A percentile compares a stretch with the other conserved stretches of the same genome.
Evolutionary conservation across 2,797 vertebrate species (phyloP).

Genomic region (Vultur gryphus): DNA sequence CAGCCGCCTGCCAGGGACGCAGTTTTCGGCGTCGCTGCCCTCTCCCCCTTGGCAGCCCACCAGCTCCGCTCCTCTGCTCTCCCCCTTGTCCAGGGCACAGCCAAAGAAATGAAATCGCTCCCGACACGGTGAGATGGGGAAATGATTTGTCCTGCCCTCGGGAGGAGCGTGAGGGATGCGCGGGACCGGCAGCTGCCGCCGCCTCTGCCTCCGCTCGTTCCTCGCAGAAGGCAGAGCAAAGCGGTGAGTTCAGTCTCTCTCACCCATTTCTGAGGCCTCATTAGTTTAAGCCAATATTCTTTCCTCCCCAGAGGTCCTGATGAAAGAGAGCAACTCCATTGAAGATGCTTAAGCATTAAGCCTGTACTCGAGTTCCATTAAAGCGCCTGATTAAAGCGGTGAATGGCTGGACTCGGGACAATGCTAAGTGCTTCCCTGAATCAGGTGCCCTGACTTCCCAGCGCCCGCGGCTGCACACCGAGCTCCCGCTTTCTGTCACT

Average conservation of each 20-base stretch:
- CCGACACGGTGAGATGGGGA: neutral
- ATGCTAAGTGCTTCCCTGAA: neutral
- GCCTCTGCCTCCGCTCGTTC: accelerated
- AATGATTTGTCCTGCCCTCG: neutral
- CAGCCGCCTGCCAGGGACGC: neutral
- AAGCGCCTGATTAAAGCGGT: neutral
- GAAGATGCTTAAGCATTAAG: neutral
- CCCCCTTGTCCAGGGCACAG: neutral
- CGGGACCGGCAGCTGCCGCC: neutral
- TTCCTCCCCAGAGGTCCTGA: neutral
- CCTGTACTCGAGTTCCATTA: neutral
- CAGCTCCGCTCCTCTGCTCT: neutral
- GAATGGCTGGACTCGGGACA: neutral
- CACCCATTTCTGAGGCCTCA: neutral
- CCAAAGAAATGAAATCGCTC: neutral
- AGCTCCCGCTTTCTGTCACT: neutral
- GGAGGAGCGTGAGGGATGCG: neutral
- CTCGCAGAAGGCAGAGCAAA: neutral
- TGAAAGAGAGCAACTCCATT: neutral
- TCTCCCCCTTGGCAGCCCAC: neutral
- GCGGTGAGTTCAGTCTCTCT: neutral
- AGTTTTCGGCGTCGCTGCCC: accelerated
- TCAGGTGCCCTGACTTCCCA: neutral
- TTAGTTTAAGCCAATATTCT: neutral
- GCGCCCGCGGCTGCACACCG: neutral